Base-by-base conservation (phyloP, 2,113 vertebrate genomes). In the Oreamnos americanus region DNA sequence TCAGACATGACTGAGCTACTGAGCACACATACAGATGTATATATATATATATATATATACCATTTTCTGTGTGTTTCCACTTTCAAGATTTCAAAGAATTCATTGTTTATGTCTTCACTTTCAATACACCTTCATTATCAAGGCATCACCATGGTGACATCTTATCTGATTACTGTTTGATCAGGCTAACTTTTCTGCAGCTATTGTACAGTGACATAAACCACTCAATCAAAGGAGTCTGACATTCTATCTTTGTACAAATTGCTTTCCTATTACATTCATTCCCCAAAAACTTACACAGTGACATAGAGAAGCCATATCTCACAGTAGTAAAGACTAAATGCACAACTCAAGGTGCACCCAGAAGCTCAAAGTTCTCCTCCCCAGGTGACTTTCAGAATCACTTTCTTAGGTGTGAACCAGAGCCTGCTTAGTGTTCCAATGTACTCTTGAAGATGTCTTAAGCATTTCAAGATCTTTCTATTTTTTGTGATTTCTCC, bases 101-200 rank as follows among this genome's bases (percentile, higher is more conserved):
- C 62, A 87, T 62, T 25, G 64, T 84, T 0, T 39, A 94, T 78
- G 15, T 74, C 33, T 92, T 85, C 58, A 43, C 94, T 96, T 92
- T 17, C 60, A 84, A 39, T 39, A 51, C 13, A 39, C 51, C 51
- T 6, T 89, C 57, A 96, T 95, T 82, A 62, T 82, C 88, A 55
- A 78, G 84, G 47, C 58, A 25, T 97, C 88, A 30, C 76, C 87
- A 94, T 92, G 71, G 76, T 55, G 90, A 97, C 85, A 14, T 36
- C 33, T 62, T 97, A 84, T 45, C 45, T 95, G 45, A 95, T 94
- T 84, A 58, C 26, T 87, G 7, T 78, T 81, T 94, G 39, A 96
- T 95, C 43, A 95, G 19, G 36, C 13, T 67, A 93, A 86, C 84
- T 62, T 88, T 79, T 91, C 45, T 25, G 17, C 1, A 96, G 25